phyloP scores from a whole-genome alignment of 2,888 invertebrate genomes.

The Amphipyra berbera region DNA sequence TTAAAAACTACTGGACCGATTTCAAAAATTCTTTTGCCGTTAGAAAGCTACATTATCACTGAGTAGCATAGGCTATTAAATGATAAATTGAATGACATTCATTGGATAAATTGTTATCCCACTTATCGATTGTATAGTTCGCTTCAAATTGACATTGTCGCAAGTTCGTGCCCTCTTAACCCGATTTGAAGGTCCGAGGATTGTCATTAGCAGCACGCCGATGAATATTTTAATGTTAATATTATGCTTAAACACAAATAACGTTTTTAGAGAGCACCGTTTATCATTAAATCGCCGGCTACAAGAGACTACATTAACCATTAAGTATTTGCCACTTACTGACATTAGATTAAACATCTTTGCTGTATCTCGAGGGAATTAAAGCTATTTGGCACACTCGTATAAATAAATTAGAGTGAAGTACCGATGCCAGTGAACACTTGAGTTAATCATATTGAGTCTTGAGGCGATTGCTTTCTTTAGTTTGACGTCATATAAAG shows the following conservation, averaged over 20 bases:
- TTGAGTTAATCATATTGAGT: slow-evolving; percentile 12
- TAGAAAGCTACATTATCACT: too few relatives aligned
- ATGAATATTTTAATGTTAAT: slow-evolving; percentile 26
- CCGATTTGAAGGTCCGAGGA: slow-evolving; percentile 8
- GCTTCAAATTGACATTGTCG: slow-evolving; percentile 8
- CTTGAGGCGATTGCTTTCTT: background rate
- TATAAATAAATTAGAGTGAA: slow-evolving; percentile 12
- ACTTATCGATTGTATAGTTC: slow-evolving; percentile 4
- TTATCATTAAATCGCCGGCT: slow-evolving; percentile 19
- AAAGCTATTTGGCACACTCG: slow-evolving; percentile 14
- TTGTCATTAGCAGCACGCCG: slow-evolving; percentile 15
- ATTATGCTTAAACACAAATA: slow-evolving; percentile 12
- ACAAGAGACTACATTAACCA: slow-evolving; percentile 14
- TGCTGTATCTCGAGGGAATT: slow-evolving; percentile 18
- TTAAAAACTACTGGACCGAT: too few relatives aligned
- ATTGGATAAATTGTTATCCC: too few relatives aligned
- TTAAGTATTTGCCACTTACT: slow-evolving; percentile 28
- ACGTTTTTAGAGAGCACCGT: slow-evolving; percentile 8
- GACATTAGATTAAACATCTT: slow-evolving; percentile 20
- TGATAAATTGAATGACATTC: slow-evolving; percentile 5
- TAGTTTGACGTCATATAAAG: background rate
- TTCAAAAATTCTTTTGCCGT: too few relatives aligned
- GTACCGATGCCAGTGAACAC: background rate
- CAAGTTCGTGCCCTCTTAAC: slow-evolving; percentile 5
- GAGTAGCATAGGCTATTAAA: too few relatives aligned